Conservation (phyloP, 2,888 invertebrate species). For the Lymantria dispar region DNA sequence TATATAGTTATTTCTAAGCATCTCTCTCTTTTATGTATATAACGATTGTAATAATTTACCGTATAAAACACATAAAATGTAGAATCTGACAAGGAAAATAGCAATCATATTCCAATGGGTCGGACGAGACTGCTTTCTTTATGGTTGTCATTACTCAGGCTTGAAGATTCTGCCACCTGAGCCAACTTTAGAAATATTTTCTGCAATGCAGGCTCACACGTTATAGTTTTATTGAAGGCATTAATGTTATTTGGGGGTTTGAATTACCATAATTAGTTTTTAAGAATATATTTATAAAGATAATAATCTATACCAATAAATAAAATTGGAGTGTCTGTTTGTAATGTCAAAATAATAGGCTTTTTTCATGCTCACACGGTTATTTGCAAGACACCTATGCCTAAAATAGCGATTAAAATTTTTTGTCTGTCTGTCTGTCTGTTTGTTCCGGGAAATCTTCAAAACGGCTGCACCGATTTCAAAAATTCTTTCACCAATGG, state of each 20-base stretch:
- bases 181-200: conserved; percentile 44
- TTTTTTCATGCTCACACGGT: too few relatives aligned
- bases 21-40: not conserved
- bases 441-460: too few relatives aligned
- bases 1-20: too few relatives aligned
- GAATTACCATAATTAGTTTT: not conserved
- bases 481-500: too few relatives aligned
- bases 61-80: conserved; percentile 4
- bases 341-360: too few relatives aligned
- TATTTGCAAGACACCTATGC: too few relatives aligned
- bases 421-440: too few relatives aligned
- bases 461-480: too few relatives aligned
- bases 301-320: too few relatives aligned
- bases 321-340: too few relatives aligned
- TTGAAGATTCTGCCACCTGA: conserved; percentile 47
- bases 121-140: conserved; percentile 39
- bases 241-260: not conserved
- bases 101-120: conserved; percentile 32
- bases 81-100: conserved; percentile 24
- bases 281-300: too few relatives aligned
- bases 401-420: too few relatives aligned
- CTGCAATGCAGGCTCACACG: conserved; percentile 47
- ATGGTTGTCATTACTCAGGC: conserved; percentile 52
- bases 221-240: conserved; percentile 1
- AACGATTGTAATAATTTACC: not conserved